These are phyloP conservation scores for Diadema setosum DNA, from an alignment of 35 echinoderm and acorn worm genomes.

Conservation along the genomic window DNA sequence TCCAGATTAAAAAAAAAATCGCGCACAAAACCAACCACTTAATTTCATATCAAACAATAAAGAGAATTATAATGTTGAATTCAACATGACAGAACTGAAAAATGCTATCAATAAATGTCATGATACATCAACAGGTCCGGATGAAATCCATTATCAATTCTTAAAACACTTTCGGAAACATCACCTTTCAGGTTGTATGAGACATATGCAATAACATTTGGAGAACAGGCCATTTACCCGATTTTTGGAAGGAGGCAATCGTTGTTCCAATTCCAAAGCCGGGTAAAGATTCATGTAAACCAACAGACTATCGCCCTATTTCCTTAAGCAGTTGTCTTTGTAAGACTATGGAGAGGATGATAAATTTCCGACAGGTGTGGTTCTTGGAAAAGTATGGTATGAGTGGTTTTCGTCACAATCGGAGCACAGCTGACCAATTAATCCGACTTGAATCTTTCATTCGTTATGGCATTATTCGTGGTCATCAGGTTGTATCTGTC, in stretches of 20 bases:
- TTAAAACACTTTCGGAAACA: background rate
- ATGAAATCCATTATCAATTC: background rate
- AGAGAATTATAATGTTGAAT: background rate
- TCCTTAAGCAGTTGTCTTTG: too few relatives aligned
- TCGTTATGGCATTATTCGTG: too few relatives aligned
- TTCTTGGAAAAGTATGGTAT: too few relatives aligned
- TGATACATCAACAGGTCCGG: background rate
- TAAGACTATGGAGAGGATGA: too few relatives aligned
- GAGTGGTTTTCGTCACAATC: too few relatives aligned
- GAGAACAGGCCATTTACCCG: background rate
- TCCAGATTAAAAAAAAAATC: background rate
- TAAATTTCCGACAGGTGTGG: too few relatives aligned
- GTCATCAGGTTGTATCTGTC: too few relatives aligned
- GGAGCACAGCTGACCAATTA: too few relatives aligned
- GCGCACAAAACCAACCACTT: background rate
- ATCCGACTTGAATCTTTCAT: too few relatives aligned
- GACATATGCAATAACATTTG: background rate
- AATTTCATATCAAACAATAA: background rate
- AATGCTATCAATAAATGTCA: background rate
- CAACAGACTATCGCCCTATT: too few relatives aligned
- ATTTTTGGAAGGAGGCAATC: background rate
- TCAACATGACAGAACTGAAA: background rate
- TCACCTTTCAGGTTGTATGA: background rate
- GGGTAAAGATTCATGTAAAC: background rate
- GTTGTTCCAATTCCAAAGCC: background rate